Evolutionary conservation across 2,113 vertebrate species (phyloP).

Genomic region (Philantomba maxwellii): DNA sequence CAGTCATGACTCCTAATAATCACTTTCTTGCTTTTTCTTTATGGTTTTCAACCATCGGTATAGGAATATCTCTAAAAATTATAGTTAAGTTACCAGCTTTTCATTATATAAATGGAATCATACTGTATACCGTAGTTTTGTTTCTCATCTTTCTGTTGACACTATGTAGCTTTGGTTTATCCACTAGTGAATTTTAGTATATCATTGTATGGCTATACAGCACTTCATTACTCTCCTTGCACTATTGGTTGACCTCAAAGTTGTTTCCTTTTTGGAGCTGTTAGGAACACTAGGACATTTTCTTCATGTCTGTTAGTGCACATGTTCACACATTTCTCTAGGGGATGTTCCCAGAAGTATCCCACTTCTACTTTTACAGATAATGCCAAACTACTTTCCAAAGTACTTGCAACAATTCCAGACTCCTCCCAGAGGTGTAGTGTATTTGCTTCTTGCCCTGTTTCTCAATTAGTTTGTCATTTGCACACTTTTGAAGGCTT

Average conservation of each 20-base stretch:
- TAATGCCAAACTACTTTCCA: neutral
- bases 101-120: neutral
- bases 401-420: neutral
- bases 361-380: neutral
- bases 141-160: neutral
- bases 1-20: neutral
- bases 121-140: neutral
- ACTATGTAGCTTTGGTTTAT: neutral
- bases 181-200: neutral
- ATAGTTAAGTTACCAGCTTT: neutral
- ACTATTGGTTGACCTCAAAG: neutral
- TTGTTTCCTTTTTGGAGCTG: neutral
- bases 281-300: neutral
- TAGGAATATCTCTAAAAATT: neutral
- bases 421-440: neutral
- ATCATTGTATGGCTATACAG: neutral
- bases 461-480: neutral
- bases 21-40: neutral
- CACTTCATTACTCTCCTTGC: neutral
- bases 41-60: neutral
- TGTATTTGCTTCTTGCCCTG: neutral
- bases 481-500: neutral
- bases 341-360: neutral
- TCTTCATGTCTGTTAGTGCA: neutral
- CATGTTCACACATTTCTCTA: neutral